Percentiles rank a stretch among this genome's conserved stretches.
Evolutionary conservation across 1,140 invertebrate genomes (phyloP).

Genomic region (Lepidurus arcticus): DNA sequence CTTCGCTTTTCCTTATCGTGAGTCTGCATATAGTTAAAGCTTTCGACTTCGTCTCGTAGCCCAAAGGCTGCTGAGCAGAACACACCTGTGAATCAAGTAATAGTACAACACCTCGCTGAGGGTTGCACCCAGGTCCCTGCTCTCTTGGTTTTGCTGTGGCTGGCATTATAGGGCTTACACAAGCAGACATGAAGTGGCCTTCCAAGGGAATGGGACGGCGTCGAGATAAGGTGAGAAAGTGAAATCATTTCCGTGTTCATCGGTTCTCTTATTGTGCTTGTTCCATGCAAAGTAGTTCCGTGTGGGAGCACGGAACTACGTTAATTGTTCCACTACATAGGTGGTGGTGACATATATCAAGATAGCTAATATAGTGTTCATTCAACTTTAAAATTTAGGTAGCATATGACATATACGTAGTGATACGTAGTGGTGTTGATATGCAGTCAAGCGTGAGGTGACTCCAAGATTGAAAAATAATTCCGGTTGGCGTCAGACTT

Average conservation of each 20-base stretch:
- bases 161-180: not conserved
- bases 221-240: constrained; percentile 13
- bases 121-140: not conserved
- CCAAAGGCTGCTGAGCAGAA: not conserved
- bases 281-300: too few relatives aligned
- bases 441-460: not conserved
- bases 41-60: not conserved
- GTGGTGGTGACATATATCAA: not conserved
- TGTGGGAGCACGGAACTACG: too few relatives aligned
- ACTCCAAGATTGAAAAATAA: not conserved
- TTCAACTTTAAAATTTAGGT: not conserved
- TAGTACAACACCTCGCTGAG: not conserved
- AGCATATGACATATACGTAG: too few relatives aligned
- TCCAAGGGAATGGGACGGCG: constrained; percentile 20
- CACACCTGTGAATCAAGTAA: constrained; percentile 4
- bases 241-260: not conserved
- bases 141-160: not conserved
- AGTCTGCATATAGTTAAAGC: not conserved
- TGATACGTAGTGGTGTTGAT: too few relatives aligned
- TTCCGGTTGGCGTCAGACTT: not conserved
- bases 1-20: constrained; percentile 9
- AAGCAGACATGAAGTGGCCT: constrained; percentile 15
- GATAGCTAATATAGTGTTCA: not conserved
- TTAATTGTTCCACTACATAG: too few relatives aligned
- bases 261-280: not conserved